Evolutionary conservation across 2,113 vertebrate genomes (phyloP).

Genomic region (Pao palembangensis): DNA sequence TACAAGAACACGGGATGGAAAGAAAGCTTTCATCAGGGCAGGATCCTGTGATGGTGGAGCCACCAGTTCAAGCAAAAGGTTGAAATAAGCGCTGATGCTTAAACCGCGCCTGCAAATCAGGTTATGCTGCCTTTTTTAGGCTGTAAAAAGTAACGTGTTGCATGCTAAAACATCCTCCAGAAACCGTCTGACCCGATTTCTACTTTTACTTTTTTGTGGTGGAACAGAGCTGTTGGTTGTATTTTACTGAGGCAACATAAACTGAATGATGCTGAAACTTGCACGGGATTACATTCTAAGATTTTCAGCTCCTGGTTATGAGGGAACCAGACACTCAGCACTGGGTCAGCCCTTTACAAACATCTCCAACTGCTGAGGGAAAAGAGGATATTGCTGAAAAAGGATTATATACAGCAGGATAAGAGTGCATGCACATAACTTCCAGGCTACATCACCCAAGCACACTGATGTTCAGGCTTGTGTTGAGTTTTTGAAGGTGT

Average conservation of each 20-base stretch:
- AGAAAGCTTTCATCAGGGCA: constrained; percentile 36
- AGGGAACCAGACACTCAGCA: constrained; percentile 50
- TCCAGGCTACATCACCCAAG: constrained; percentile 29
- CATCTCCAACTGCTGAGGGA: constrained; percentile 44
- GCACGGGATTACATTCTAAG: constrained; percentile 54
- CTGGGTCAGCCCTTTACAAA: constrained; percentile 37
- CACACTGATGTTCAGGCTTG: constrained; percentile 9
- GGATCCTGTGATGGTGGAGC: constrained; percentile 33
- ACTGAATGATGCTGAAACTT: constrained; percentile 51
- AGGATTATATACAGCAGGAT: constrained; percentile 44
- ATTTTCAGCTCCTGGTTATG: constrained; percentile 55
- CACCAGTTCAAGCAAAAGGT: constrained; percentile 28
- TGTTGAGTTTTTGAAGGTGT: constrained; percentile 21
- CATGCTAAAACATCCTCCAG: constrained; percentile 27
- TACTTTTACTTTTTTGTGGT: constrained; percentile 42
- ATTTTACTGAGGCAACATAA: constrained; percentile 67
- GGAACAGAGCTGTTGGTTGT: constrained; percentile 71
- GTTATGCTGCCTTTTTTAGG: constrained; percentile 45
- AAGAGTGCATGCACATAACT: constrained; percentile 35
- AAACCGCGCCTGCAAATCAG: constrained; percentile 48
- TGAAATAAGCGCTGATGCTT: constrained; percentile 22
- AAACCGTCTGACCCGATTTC: constrained; percentile 55
- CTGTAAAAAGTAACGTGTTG: constrained; percentile 46
- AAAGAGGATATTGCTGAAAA: constrained; percentile 48
- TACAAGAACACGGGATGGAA: constrained; percentile 34